Base-by-base conservation (phyloP, 2,888 invertebrate genomes). In the Dysmachus trigonus region DNA sequence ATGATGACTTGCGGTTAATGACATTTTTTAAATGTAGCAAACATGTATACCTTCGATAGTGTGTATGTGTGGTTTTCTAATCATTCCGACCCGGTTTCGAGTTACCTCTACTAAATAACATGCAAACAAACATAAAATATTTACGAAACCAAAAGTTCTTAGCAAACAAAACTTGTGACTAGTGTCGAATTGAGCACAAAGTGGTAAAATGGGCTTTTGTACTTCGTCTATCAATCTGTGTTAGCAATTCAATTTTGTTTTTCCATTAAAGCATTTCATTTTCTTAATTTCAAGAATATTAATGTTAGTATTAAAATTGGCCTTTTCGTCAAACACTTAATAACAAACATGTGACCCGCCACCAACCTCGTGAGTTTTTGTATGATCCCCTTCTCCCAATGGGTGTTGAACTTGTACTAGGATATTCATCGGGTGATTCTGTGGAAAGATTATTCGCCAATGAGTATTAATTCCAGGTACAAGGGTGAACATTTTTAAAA, bases 311-410 rank as follows among this genome's bases (percentile, higher is more conserved):
- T 35, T 33, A 51, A 74, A 76, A 74, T 76, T 85, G 31, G 74
- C 73, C 10, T 85, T 87, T 87, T 86, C 73, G 77, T 87, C 86
- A 85, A 86, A 86, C 83, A 86, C 33, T 73, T 84, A 85, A 62
- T 22, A 62, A 62, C 27, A 82, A 87, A 87, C 38, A 18, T 73
- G 62, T 33, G 88, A 90, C 90, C 91, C 91, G 90, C 89, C 91
- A 93, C 95, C 93, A 92, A 97, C 97, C 97, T 95, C 97, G 93
- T 89, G 96, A 96, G 85, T 96, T 96, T 93, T 97, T 97, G 93
- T 97, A 97, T 72, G 97, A 97, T 92, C 97, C 96, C 90, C 97
- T 95, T 47, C 97, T 94, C 87, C 96, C 97, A 88, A 97, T 93
- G 89, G 95, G 94, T 87, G 94, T 94, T 89, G 92, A 92, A 91